Evolutionary conservation across 2,113 vertebrate genomes (phyloP), one percentile per base, ranked within the genome.

Genomic region (Cebidichthys violaceus): DNA sequence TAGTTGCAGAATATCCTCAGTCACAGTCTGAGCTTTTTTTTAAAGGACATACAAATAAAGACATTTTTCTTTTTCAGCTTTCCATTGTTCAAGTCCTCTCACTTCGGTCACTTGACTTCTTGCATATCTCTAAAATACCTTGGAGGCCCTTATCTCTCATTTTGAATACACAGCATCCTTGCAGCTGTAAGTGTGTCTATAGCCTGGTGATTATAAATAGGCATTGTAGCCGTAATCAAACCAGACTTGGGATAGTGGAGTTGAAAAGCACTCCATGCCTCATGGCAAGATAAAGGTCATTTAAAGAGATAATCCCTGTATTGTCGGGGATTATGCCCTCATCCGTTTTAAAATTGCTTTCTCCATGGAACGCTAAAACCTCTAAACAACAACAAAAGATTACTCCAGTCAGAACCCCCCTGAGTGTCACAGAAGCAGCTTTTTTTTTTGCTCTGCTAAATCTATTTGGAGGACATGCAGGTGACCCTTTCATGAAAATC

Each of bases 271-370:
- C 80, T 90, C 85, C 43, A 79, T 86, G 91, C 87, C 78, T 93
- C 85, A 73, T 77, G 77, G 84, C 83, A 88, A 92, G 90, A 94
- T 94, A 92, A 93, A 94, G 93, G 94, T 95, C 92, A 92, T 92
- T 94, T 94, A 82, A 90, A 90, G 89, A 89, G 83, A 94, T 94
- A 94, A 96, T 95, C 93, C 91, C 78, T 79, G 89, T 90, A 88
- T 95, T 91, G 88, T 91, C 71, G 69, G 69, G 92, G 93, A 95
- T 94, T 95, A 94, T 62, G 69, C 80, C 87, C 88, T 94, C 89
- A 93, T 93, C 89, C 90, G 70, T 93, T 94, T 90, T 88, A 90
- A 94, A 95, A 95, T 93, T 92, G 92, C 92, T 93, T 94, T 92
- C 88, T 91, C 92, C 41, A 55, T 78, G 84, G 80, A 92, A 91